These are phyloP conservation scores for Ophraella communa DNA, from an alignment of 2,888 invertebrate genomes.

Conservation along the genomic window DNA sequence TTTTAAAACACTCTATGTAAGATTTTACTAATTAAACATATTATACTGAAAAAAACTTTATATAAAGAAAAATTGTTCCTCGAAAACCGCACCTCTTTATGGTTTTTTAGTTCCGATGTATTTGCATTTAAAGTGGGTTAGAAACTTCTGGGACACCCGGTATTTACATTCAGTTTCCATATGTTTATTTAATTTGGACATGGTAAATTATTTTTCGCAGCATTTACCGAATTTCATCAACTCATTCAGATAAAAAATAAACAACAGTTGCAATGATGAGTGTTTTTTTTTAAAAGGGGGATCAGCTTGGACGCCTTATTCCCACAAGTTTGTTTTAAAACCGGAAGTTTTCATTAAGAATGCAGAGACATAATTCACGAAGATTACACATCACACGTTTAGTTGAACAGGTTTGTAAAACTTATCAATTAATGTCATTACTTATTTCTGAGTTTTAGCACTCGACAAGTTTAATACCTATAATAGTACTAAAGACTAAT, in stretches of 20 bases:
- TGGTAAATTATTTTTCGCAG: neutral
- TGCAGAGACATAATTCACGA: slow-evolving; percentile 21
- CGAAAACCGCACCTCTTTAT: too few relatives aligned
- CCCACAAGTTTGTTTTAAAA: slow-evolving; percentile 12
- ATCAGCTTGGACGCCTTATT: slow-evolving; percentile 17
- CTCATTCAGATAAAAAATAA: neutral
- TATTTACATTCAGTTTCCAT: neutral
- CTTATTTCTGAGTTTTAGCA: too few relatives aligned
- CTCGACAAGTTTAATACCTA: too few relatives aligned
- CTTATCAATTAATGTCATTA: neutral
- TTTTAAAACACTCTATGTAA: too few relatives aligned
- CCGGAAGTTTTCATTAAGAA: slow-evolving; percentile 20
- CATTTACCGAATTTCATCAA: neutral
- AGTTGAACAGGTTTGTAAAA: slow-evolving; percentile 2
- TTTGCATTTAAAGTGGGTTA: too few relatives aligned
- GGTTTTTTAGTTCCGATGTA: too few relatives aligned
- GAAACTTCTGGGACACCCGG: neutral
- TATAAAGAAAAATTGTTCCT: too few relatives aligned
- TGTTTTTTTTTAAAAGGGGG: neutral
- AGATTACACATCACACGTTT: slow-evolving; percentile 13
- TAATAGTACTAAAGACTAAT: too few relatives aligned
- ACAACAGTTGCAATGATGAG: slow-evolving; percentile 1
- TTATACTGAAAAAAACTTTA: too few relatives aligned
- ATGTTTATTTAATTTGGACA: neutral
- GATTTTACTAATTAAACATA: too few relatives aligned